A percentile compares a stretch with the other conserved stretches of the same genome.
These are phyloP conservation scores for Alectura lathami DNA, from an alignment of 2,113 vertebrate genomes.

Conservation along the genomic window DNA sequence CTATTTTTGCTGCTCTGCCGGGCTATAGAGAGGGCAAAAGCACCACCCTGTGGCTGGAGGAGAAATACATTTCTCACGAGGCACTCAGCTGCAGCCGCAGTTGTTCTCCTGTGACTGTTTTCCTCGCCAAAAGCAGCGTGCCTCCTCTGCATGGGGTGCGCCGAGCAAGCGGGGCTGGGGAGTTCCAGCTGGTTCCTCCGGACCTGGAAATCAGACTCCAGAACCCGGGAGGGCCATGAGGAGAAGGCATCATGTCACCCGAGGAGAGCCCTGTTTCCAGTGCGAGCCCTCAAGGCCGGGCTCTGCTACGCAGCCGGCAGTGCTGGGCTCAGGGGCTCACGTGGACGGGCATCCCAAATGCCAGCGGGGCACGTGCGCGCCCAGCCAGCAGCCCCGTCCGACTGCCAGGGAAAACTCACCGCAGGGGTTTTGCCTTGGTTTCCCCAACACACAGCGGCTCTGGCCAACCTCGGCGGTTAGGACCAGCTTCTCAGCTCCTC, in stretches of 20 bases:
- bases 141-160: background rate
- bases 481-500: background rate
- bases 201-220: too few relatives aligned
- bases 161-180: background rate
- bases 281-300: background rate
- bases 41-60: slow-evolving; percentile 17
- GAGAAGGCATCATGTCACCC: too few relatives aligned
- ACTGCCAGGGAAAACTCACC: background rate
- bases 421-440: background rate
- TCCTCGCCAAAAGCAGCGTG: background rate
- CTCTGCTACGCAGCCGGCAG: background rate
- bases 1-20: background rate
- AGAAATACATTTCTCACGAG: background rate
- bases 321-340: background rate
- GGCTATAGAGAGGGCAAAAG: slow-evolving; percentile 10
- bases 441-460: background rate
- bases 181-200: background rate
- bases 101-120: background rate
- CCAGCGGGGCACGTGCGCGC: background rate
- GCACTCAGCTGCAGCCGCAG: too few relatives aligned
- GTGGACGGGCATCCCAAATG: background rate
- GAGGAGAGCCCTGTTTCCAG: rapidly evolving
- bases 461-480: background rate
- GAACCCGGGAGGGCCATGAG: background rate
- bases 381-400: background rate